Evolutionary conservation across 1,140 invertebrate genomes (phyloP).

Genomic region (Frieseomelitta varia): DNA sequence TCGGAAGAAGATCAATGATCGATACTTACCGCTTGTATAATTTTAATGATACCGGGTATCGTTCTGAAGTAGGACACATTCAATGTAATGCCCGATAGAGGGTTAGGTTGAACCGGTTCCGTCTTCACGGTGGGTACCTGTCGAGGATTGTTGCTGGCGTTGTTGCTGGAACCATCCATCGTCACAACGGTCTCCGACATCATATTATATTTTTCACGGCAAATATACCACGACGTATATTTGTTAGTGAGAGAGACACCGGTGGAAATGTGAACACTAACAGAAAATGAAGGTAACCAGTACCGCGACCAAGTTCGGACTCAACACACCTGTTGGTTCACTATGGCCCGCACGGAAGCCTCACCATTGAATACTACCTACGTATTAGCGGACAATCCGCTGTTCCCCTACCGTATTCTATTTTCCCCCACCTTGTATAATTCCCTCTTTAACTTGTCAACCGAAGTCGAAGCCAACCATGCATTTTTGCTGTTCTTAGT

Average conservation of each 20-base stretch:
- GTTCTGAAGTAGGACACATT: slow-evolving; percentile 82
- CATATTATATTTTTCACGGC: slow-evolving; percentile 67
- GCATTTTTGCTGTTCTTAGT: not conserved
- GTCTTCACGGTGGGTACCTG: slow-evolving; percentile 71
- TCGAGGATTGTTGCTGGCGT: slow-evolving; percentile 69
- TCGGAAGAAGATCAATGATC: not conserved
- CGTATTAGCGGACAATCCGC: slow-evolving; percentile 60
- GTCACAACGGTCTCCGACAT: slow-evolving; percentile 79
- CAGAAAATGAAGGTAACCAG: slow-evolving; percentile 48
- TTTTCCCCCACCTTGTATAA: slow-evolving; percentile 30
- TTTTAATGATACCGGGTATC: slow-evolving; percentile 82
- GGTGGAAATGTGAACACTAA: slow-evolving; percentile 25
- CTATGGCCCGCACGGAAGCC: slow-evolving; percentile 68
- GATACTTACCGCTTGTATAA: slow-evolving; percentile 81
- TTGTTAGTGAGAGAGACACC: slow-evolving; percentile 45
- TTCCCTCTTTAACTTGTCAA: slow-evolving; percentile 46
- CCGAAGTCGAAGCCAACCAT: slow-evolving; percentile 21
- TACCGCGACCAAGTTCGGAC: slow-evolving; percentile 28
- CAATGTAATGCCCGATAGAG: slow-evolving; percentile 76
- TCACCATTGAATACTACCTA: slow-evolving; percentile 68
- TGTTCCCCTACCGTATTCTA: slow-evolving; percentile 61
- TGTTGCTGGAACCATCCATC: slow-evolving; percentile 73
- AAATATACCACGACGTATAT: slow-evolving; percentile 23
- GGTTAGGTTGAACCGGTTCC: slow-evolving; percentile 70
- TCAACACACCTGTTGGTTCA: slow-evolving; percentile 70